A percentile compares a stretch with the other conserved stretches of the same genome.
Evolutionary conservation across 2,888 invertebrate genomes (phyloP).

Genomic region (Bombylius discolor): DNA sequence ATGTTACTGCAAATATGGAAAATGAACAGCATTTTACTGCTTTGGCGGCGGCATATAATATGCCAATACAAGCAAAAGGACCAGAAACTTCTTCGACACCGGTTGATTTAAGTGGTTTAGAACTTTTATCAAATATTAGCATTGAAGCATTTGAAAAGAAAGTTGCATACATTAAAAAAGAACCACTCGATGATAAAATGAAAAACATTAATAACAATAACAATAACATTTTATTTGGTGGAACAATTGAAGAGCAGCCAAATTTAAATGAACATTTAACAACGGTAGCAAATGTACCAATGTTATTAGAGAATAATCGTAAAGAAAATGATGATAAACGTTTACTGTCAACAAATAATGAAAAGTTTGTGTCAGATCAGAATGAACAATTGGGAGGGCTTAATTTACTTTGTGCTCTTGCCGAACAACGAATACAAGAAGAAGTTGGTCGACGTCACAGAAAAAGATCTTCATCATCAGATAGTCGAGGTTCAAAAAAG

Average conservation of each 20-base stretch:
- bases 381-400: slow-evolving; percentile 48
- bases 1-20: neutral
- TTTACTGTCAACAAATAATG: neutral
- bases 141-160: slow-evolving; percentile 53
- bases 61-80: neutral
- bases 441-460: slow-evolving; percentile 40
- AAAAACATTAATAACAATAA: neutral
- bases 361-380: slow-evolving; percentile 5
- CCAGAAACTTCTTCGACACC: slow-evolving; percentile 17
- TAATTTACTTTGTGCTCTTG: slow-evolving; percentile 67
- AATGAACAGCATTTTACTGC: neutral
- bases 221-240: no score
- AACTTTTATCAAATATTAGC: slow-evolving; percentile 67
- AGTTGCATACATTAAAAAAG: slow-evolving; percentile 29
- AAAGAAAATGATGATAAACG: neutral
- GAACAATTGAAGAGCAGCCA: slow-evolving; percentile 21
- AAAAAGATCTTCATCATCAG: slow-evolving; percentile 23
- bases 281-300: slow-evolving; percentile 23
- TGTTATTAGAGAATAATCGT: neutral
- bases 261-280: slow-evolving; percentile 38
- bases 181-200: slow-evolving; percentile 16
- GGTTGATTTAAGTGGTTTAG: slow-evolving; percentile 67
- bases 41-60: neutral
- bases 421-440: slow-evolving; percentile 70
- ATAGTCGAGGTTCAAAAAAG: slow-evolving; percentile 22